A percentile compares a stretch with the other conserved stretches of the same genome.
Evolutionary conservation across 1,140 invertebrate species (phyloP).

Genomic region (Zaprionus davidi): DNA sequence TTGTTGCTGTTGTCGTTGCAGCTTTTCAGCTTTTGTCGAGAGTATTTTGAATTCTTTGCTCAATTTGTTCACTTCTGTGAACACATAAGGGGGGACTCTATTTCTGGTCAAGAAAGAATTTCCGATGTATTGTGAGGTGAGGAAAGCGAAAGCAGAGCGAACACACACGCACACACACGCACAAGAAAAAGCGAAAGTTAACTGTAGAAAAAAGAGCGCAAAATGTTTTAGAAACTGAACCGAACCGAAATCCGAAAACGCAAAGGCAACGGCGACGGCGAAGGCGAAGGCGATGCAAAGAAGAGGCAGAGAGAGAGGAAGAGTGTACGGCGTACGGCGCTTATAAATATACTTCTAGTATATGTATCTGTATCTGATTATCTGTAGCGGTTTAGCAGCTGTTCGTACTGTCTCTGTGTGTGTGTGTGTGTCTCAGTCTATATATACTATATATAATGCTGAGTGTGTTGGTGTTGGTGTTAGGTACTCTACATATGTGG

Average conservation of each 20-base stretch:
- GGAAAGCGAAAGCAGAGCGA: conserved; percentile 45
- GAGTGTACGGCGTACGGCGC: conserved; percentile 24
- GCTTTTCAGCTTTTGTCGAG: conserved; percentile 12
- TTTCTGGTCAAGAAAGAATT: conserved; percentile 48
- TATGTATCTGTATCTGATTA: conserved; percentile 80
- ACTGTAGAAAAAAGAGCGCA: conserved; percentile 46
- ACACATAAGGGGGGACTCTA: conserved; percentile 8
- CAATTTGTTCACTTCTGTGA: conserved; percentile 19
- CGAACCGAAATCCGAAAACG: conserved; percentile 15
- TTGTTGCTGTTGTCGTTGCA: conserved; percentile 6
- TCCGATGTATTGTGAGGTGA: conserved; percentile 21
- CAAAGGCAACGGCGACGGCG: neutral
- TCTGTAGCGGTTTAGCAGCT: conserved; percentile 65
- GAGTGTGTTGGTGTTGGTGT: neutral
- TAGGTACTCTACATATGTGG: conserved; percentile 39
- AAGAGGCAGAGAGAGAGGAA: neutral
- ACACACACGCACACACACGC: conserved; percentile 12
- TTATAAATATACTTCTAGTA: conserved; percentile 78
- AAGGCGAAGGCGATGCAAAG: too few relatives aligned
- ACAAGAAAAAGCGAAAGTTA: conserved; percentile 53
- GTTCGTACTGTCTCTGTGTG: conserved; percentile 28
- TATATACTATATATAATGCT: conserved; percentile 40
- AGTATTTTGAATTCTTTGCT: conserved; percentile 8
- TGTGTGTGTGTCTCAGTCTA: conserved; percentile 38
- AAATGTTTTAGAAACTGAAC: conserved; percentile 42